phyloP scores from a whole-genome alignment of 2,888 invertebrate species.

The Cynaeus angustus region DNA sequence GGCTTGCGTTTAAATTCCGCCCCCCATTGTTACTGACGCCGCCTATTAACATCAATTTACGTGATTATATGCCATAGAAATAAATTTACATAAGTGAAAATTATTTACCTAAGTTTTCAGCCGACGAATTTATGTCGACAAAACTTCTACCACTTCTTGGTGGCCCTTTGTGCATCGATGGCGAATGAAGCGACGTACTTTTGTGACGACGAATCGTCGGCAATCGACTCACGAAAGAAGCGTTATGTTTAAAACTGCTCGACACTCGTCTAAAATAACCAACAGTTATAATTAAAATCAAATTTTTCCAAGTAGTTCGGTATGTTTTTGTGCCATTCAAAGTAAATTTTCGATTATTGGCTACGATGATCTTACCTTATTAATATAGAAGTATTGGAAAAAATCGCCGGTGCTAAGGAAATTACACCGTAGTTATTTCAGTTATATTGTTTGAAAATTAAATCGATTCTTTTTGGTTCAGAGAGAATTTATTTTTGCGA shows the following conservation, averaged over 20 bases:
- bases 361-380: slow-evolving; percentile 7
- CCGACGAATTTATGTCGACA: slow-evolving; percentile 83
- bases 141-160: slow-evolving; percentile 74
- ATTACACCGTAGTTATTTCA: too few species aligned
- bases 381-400: slow-evolving; percentile 5
- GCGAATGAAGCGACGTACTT: slow-evolving; percentile 85
- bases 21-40: slow-evolving; percentile 72
- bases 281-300: slow-evolving; percentile 5
- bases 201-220: slow-evolving; percentile 90
- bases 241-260: slow-evolving; percentile 93
- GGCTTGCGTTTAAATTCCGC: slow-evolving; percentile 80
- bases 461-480: too few species aligned
- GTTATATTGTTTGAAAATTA: too few species aligned
- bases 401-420: background rate
- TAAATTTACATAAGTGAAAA: slow-evolving; percentile 13
- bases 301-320: background rate
- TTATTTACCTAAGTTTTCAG: slow-evolving; percentile 81
- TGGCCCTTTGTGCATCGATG: slow-evolving; percentile 76
- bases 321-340: background rate
- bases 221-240: slow-evolving; percentile 92
- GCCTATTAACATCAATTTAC: slow-evolving; percentile 46
- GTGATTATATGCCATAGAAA: slow-evolving; percentile 9
- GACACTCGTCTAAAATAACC: slow-evolving; percentile 78
- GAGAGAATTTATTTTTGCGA: too few species aligned
- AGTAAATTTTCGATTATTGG: background rate